Conservation (phyloP, 2,113 vertebrate genomes). For the Numida meleagris region DNA sequence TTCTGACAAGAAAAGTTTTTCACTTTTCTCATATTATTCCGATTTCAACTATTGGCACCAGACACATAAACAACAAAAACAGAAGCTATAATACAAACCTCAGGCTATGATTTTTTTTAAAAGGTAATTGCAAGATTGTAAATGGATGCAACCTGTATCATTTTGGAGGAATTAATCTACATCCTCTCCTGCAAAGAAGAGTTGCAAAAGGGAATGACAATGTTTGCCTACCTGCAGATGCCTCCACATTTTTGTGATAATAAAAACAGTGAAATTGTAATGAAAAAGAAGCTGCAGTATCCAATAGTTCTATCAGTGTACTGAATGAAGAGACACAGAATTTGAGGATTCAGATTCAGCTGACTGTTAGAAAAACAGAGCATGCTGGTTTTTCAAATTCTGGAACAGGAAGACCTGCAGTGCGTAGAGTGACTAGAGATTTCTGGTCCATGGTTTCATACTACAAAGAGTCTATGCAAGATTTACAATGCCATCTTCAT, state of each 20-base stretch:
- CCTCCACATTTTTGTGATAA: background rate
- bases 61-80: background rate
- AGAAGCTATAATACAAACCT: background rate
- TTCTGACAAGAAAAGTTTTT: background rate
- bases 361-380: background rate
- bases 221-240: background rate
- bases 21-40: background rate
- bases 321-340: background rate
- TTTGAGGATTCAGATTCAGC: background rate
- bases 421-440: background rate
- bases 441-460: background rate
- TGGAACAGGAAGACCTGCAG: background rate
- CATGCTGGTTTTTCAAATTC: background rate
- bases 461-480: background rate
- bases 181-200: background rate
- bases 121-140: background rate
- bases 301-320: background rate
- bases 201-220: background rate
- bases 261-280: background rate
- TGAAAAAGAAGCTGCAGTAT: background rate
- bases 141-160: background rate
- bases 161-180: background rate
- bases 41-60: background rate
- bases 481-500: background rate
- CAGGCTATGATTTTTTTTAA: background rate